Evolutionary conservation across 2,113 vertebrate species (phyloP), one percentile per base, ranked within the genome.

Genomic region (Apodemus speciosus): DNA sequence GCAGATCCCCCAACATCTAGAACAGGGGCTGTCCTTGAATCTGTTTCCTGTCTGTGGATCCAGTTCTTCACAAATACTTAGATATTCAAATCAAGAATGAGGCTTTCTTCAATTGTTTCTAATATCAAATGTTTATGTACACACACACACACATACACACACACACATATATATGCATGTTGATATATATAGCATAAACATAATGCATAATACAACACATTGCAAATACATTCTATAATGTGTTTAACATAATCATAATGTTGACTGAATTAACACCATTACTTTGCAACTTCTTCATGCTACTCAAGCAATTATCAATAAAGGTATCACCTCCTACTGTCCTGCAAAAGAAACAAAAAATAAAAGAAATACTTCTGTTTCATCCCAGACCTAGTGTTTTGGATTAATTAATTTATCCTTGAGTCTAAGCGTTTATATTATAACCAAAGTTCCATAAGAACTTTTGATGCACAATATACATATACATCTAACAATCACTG

Each of bases 381-480:
- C 0, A 66, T 25, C 5, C 1, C 10, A 3, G 58, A 1, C 9
- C 3, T 46, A 5, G 1, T 20, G 69, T 91, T 94, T 88, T 72
- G 90, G 35, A 87, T 81, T 88, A 88, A 89, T 69, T 92, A 25
- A 20, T 32, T 10, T 81, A 64, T 64, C 9, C 77, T 90, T 35
- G 21, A 6, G 27, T 1, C 7, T 53, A 64, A 9, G 3, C 4
- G 51, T 85, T 10, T 81, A 43, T 64, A 88, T 68, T 69, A 80
- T 80, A 76, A 87, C 3, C 23, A 56, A 76, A 68, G 43, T 86
- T 88, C 21, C 9, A 53, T 56, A 86, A 95, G 2, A 25, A 79
- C 32, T 92, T 85, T 53, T 91, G 72, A 66, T 56, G 7, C 27
- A 79, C 35, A 88, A 51, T 76, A 66, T 27, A 60, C 3, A 32